Conservation (phyloP, 2,888 invertebrate species). For the Leistus spinibarbis region DNA sequence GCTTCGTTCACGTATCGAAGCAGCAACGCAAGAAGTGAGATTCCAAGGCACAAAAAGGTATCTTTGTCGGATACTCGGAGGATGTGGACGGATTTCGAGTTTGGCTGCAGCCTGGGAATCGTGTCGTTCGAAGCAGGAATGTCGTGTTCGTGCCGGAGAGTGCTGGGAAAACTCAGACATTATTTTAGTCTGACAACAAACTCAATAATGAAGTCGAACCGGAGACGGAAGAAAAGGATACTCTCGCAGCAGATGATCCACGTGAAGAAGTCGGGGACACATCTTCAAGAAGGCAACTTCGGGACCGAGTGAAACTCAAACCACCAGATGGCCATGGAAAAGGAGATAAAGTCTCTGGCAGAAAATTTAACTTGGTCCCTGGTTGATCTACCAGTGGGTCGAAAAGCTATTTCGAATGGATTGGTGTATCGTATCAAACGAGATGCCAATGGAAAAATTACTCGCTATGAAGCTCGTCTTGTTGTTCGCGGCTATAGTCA, state of each 20-base stretch:
- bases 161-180: not conserved
- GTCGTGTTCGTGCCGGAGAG: constrained; percentile 7
- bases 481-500: constrained; percentile 43
- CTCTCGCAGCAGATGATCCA: not conserved
- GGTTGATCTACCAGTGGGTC: not conserved
- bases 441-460: constrained; percentile 32
- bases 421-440: constrained; percentile 30
- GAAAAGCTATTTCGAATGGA: not conserved
- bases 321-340: not conserved
- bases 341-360: not conserved
- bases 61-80: constrained; percentile 50
- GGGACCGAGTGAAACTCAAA: not conserved
- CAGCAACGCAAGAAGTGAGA: not conserved
- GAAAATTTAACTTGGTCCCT: not conserved
- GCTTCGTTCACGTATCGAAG: too few relatives aligned
- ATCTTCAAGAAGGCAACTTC: not conserved
- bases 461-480: constrained; percentile 44
- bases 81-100: constrained; percentile 44
- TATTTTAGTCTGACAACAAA: too few relatives aligned
- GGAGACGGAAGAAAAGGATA: not conserved
- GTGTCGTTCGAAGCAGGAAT: constrained; percentile 3
- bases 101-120: constrained; percentile 33
- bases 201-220: too few relatives aligned
- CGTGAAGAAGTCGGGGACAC: too few relatives aligned
- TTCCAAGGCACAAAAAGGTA: constrained; percentile 45